phyloP scores from a whole-genome alignment of 2,113 vertebrate genomes.

The Oceanites oceanicus region DNA sequence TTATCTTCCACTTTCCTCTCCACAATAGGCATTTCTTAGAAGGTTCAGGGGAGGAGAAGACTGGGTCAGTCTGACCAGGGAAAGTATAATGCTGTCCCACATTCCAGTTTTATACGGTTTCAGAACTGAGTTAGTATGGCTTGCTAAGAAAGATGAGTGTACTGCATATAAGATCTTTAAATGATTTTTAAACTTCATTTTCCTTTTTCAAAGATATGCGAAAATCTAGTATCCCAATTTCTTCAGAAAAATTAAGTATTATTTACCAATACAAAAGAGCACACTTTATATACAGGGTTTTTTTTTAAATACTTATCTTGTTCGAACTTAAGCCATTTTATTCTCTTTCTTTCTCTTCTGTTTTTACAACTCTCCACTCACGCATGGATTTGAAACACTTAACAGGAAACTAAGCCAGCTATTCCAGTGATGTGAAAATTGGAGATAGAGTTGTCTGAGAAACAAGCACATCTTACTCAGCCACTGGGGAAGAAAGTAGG shows the following conservation, averaged over 20 bases:
- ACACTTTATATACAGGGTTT: background rate
- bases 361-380: background rate
- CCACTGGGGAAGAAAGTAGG: background rate
- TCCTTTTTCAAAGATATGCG: background rate
- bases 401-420: background rate
- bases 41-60: background rate
- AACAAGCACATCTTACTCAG: background rate
- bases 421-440: background rate
- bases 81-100: background rate
- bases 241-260: background rate
- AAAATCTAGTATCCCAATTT: background rate
- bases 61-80: conserved; percentile 57
- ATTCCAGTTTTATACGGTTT: conserved; percentile 27
- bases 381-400: background rate
- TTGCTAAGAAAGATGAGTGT: background rate
- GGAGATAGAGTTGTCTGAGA: background rate
- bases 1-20: conserved; percentile 39
- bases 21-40: conserved; percentile 13
- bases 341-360: background rate
- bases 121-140: background rate
- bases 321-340: background rate
- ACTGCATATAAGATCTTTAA: background rate
- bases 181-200: background rate
- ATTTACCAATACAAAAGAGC: background rate
- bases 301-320: background rate